Evolutionary conservation across 1,140 invertebrate genomes (phyloP).

Genomic region (Meloidogyne exigua): DNA sequence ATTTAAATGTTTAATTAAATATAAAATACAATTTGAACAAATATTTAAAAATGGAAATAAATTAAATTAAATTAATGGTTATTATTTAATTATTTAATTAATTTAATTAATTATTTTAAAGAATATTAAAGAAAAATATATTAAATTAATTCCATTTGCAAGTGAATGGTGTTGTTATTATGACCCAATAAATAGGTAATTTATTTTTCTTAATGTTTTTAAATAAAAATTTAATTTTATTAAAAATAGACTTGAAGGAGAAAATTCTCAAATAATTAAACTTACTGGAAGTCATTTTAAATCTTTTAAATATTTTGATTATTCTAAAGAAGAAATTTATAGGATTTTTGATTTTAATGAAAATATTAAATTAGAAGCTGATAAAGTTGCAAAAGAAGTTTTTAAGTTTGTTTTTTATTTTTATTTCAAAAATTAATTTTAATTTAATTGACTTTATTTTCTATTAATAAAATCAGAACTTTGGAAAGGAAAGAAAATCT

Average conservation of each 20-base stretch:
- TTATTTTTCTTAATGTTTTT: not conserved
- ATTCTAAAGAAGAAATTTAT: not conserved
- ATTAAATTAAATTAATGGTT: conserved; percentile 1
- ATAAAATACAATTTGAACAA: not conserved
- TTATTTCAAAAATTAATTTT: too few relatives aligned
- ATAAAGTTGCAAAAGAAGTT: not conserved
- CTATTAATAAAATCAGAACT: too few relatives aligned
- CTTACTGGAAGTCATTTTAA: not conserved
- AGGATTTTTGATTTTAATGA: not conserved
- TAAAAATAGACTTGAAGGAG: not conserved
- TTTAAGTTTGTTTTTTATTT: not conserved
- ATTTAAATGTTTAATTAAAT: not conserved
- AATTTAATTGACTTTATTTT: too few relatives aligned
- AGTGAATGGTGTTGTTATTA: not conserved
- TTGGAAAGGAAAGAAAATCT: too few relatives aligned
- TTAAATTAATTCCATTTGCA: not conserved
- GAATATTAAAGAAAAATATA: not conserved
- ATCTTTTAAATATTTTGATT: not conserved
- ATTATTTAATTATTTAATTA: not conserved
- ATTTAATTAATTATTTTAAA: not conserved
- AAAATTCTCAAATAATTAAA: not conserved
- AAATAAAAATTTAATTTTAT: not conserved
- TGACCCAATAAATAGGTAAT: not conserved
- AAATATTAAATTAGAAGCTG: not conserved
- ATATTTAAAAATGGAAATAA: conserved; percentile 2